These are phyloP conservation scores for Pollicipes pollicipes DNA, from an alignment of 1,140 invertebrate species.

Conservation along the genomic window DNA sequence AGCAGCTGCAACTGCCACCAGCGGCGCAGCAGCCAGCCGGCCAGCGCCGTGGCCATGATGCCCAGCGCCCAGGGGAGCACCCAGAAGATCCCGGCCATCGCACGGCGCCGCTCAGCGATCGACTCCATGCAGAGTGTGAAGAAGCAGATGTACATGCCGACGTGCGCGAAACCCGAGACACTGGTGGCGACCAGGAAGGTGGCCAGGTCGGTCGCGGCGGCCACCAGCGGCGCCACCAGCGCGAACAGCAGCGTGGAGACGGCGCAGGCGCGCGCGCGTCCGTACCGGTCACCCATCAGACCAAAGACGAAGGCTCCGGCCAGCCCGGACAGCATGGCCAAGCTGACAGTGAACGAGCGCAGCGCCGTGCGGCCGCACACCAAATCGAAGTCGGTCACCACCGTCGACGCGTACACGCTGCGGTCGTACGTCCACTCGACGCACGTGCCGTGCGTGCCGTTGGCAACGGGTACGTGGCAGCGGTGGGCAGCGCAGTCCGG, in stretches of 20 bases:
- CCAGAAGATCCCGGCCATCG: conserved; percentile 6
- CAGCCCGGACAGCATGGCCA: conserved; percentile 17
- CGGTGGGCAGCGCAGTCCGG: background rate
- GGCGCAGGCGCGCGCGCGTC: conserved; percentile 13
- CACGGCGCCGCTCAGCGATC: background rate
- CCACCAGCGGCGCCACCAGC: background rate
- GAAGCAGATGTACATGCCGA: background rate
- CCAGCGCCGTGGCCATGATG: conserved; percentile 12
- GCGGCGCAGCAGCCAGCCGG: conserved; percentile 15
- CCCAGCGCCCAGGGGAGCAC: conserved; percentile 9
- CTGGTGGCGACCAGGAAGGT: background rate
- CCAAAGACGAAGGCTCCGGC: conserved; percentile 15
- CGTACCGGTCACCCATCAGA: conserved; percentile 16
- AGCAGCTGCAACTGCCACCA: conserved; percentile 16
- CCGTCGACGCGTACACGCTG: conserved; percentile 17
- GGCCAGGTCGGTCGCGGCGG: background rate
- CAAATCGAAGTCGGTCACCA: conserved; percentile 16
- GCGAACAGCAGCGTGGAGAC: background rate
- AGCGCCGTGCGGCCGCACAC: background rate
- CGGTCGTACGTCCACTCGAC: conserved; percentile 17
- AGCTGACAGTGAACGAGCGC: background rate
- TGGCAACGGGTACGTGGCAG: background rate
- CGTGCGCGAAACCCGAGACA: background rate
- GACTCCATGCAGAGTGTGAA: conserved; percentile 1
- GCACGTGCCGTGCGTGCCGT: conserved; percentile 3